Evolutionary conservation across 1,140 invertebrate genomes (phyloP), one percentile per base, ranked within the genome.

Genomic region (Diprion similis): DNA sequence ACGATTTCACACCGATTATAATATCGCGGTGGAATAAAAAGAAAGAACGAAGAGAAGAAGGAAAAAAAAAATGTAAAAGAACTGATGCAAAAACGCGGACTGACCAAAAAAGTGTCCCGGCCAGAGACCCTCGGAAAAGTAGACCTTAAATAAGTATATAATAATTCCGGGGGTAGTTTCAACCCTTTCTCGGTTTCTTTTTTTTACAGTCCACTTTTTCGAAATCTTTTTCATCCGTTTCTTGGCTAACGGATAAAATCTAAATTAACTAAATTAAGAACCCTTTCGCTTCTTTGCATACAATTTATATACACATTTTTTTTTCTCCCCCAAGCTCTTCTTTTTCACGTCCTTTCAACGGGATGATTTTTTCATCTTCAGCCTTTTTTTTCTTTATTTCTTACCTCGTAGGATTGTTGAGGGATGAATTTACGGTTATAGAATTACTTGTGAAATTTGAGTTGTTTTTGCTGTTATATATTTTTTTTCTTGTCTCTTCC

Each of bases 251-350:
- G 86, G 86, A 87, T 87, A 88, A 88, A 88, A 88, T 88, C 86
- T 88, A 88, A 88, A 88, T 88, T 88, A 88, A 88, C 86, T 87
- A 86, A 87, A 88, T 88, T 87, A 87, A 87, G 83, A 82, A 83
- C 80, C 80, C 79, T 83, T 80, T 76, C 75, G 75, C 78, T 82
- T 81, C 81, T 84, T 86, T 85, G 79, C 79, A 74, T 80, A 79
- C 81, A 80, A 87, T 87, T 87, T 87, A 86, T 86, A 86, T 76
- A 80, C 81, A 72, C 19, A 45, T 45, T 72, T 80, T 82, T 80
- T 76, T 59, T 17, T 18, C 6, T 73, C 68, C 46, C 46, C 13
- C 68, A 6, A 17, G 17, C 70, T 76, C 68, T 73, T 73, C 15
- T 45, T 66, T 66, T 68, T 48, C 64, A 15, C 46, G 19, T 47